These are phyloP conservation scores for Pipistrellus nathusii DNA, from an alignment of 2,797 vertebrate genomes.

Conservation along the genomic window DNA sequence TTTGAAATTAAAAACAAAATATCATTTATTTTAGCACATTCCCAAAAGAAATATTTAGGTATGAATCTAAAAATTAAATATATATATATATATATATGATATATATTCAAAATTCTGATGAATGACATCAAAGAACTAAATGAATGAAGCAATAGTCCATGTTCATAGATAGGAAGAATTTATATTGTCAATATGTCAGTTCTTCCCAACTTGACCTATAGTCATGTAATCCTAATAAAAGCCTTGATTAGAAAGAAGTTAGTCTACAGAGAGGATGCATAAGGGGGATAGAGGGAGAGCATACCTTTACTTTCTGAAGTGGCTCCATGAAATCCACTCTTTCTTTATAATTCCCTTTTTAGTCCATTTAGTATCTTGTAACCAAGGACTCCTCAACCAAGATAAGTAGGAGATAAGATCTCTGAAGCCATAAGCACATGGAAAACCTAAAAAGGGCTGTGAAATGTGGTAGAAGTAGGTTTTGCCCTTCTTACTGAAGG, in stretches of 20 bases:
- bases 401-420: constrained; percentile 13
- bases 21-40: not conserved
- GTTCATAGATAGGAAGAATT: not conserved
- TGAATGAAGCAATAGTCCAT: not conserved
- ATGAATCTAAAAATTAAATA: not conserved
- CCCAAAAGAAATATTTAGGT: not conserved
- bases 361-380: constrained; percentile 32
- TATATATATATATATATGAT: not conserved
- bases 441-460: not conserved
- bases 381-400: not conserved
- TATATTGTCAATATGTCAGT: not conserved
- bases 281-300: not conserved
- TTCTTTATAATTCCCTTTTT: constrained; percentile 1
- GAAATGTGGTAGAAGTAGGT: not conserved
- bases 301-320: constrained; percentile 22
- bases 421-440: not conserved
- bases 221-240: not conserved
- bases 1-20: constrained; percentile 22
- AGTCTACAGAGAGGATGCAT: not conserved
- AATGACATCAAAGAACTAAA: constrained; percentile 23
- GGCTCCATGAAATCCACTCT: not conserved
- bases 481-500: not conserved
- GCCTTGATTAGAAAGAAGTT: constrained; percentile 7
- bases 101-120: not conserved
- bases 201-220: not conserved